Evolutionary conservation across 2,797 vertebrate genomes (phyloP), one percentile per base, ranked within the genome.

Genomic region (Pseudochirops corinnae): DNA sequence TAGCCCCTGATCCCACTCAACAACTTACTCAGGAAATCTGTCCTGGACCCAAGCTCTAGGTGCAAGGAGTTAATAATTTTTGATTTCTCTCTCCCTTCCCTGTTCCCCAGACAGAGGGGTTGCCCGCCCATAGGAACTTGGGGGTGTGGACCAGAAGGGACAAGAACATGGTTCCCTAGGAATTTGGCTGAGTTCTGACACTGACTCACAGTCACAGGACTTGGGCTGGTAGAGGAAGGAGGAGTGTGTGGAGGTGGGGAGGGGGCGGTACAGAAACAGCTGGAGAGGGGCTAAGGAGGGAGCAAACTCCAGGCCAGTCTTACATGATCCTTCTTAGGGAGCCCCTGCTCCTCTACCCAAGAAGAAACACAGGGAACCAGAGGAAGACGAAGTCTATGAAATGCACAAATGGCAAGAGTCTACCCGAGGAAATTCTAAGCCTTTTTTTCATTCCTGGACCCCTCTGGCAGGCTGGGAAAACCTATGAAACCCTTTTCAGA

Each of bases 171-270:
- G 97, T 82, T 96, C 95, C 97, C 94, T 92, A 93, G 96, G 96
- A 97, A 98, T 96, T 97, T 97, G 97, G 96, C 98, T 16, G n/a
- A 82, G 96, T 74, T 67, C 33, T 67, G 90, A 94, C 82, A 97
- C 98, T 99, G 98, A 98, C 98, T 99, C 98, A 98, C 94, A 98
- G 98, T 98, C 98, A 98, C 95, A 97, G 97, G 98, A 98, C 94
- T 94, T 74, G 11, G 93, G 95, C 93, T 55, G 33, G 33, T 56
- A 39, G 90, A 87, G 53, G 94, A 55, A 93, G 94, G 92, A 58
- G 57, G 93, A 87, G 39, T 50, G 39, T 87, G 74, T 87, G 74
- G 74, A 87, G 31, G 39, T 87, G 39, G 74, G 39, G 39, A 46
- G 24, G 74, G 74, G 74, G 74, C 21, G 67, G 67, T 39, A 74